Evolutionary conservation across 1,140 invertebrate species (phyloP).

Genomic region (Solenopsis fugax): DNA sequence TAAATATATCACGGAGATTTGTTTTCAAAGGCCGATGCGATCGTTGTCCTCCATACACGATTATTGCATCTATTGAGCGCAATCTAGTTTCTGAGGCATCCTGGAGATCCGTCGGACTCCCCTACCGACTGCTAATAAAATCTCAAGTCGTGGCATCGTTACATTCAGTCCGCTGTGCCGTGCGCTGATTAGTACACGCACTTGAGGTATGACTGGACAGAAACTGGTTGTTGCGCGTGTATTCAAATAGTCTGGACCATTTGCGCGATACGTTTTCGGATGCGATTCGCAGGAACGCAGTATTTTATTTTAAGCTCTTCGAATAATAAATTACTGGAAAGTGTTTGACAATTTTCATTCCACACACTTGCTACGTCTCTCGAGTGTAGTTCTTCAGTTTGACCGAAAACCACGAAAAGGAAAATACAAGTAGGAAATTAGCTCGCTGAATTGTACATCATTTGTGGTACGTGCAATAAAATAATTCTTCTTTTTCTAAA

Average conservation of each 20-base stretch:
- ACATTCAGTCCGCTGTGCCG: conserved; percentile 5
- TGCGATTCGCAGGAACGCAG: not conserved
- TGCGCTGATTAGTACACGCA: not conserved
- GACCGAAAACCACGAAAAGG: not conserved
- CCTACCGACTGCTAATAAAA: conserved; percentile 33
- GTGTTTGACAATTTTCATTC: not conserved
- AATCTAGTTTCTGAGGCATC: not conserved
- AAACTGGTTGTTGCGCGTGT: not conserved
- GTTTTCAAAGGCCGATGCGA: not conserved
- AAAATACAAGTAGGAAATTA: not conserved
- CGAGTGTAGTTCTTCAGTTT: not conserved
- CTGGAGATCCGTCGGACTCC: not conserved
- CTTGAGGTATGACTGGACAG: not conserved
- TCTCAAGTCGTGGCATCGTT: not conserved
- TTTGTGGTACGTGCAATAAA: not conserved
- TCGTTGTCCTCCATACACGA: not conserved
- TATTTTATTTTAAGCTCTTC: not conserved
- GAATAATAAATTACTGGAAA: not conserved
- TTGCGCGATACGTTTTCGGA: not conserved
- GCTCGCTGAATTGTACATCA: not conserved
- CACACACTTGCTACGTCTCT: not conserved
- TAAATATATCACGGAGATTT: not conserved
- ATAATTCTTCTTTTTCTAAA: not conserved
- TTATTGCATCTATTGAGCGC: not conserved
- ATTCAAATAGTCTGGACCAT: not conserved